A percentile compares a stretch with the other conserved stretches of the same genome.
Conservation (phyloP, 1,140 invertebrate species). For the Drosophila albomicans region DNA sequence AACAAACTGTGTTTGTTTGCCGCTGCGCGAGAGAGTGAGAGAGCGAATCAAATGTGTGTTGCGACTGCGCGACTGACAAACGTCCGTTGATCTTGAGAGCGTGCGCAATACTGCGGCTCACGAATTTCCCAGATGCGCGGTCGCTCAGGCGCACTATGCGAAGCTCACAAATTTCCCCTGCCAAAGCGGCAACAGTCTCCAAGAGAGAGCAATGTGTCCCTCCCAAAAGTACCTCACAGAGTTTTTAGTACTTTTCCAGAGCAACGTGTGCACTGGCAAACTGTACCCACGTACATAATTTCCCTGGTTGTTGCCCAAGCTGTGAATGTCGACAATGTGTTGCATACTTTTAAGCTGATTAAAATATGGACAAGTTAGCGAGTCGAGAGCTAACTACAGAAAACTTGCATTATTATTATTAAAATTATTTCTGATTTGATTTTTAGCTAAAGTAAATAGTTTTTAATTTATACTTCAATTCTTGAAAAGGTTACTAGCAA, state of each 20-base stretch:
- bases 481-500: too few species aligned
- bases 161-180: constrained; percentile 31
- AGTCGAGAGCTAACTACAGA: not conserved
- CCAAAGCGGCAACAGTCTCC: not conserved
- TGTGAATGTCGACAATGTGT: not conserved
- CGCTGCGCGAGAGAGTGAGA: constrained; percentile 40
- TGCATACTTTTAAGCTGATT: constrained; percentile 47
- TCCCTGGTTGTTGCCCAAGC: constrained; percentile 6
- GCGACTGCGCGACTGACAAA: constrained; percentile 17
- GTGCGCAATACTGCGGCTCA: constrained; percentile 46
- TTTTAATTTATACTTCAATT: too few species aligned
- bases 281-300: not conserved
- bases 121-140: constrained; percentile 36
- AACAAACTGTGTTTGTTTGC: constrained; percentile 38
- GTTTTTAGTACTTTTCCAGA: not conserved
- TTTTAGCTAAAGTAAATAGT: too few species aligned
- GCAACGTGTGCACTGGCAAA: not conserved
- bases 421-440: too few species aligned
- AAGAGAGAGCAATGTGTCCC: not conserved
- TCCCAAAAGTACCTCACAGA: not conserved
- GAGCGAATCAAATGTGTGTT: not conserved
- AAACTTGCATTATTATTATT: too few species aligned
- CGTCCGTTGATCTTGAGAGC: constrained; percentile 60
- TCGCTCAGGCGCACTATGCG: not conserved
- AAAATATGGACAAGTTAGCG: not conserved